Evolutionary conservation across 2,797 vertebrate species (phyloP).

Genomic region (Galago senegalensis): DNA sequence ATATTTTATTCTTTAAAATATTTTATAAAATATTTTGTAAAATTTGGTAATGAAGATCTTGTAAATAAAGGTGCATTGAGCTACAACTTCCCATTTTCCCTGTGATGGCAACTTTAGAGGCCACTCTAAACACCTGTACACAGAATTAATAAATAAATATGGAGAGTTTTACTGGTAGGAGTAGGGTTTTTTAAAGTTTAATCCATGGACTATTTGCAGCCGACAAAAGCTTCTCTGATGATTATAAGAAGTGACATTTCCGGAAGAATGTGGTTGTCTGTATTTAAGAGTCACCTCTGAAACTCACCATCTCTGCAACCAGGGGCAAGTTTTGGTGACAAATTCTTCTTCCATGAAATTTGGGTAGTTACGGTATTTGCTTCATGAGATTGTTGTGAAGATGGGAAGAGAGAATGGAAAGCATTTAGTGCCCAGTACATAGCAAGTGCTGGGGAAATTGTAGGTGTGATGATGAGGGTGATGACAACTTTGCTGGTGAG

Average conservation of each 20-base stretch:
- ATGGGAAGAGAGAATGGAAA: not conserved
- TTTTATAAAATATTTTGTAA: too few species aligned
- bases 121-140: too few species aligned
- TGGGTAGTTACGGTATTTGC: not conserved
- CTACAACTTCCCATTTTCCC: too few species aligned
- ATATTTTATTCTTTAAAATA: too few species aligned
- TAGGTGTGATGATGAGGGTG: not conserved
- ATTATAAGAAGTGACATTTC: not conserved
- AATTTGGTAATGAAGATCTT: too few species aligned
- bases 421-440: not conserved
- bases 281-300: not conserved
- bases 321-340: not conserved
- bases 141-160: not conserved
- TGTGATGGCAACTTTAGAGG: too few species aligned
- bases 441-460: not conserved
- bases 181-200: not conserved
- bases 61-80: too few species aligned
- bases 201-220: not conserved
- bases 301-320: not conserved
- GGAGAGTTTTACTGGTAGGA: slow-evolving; percentile 27
- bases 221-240: not conserved
- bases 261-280: not conserved
- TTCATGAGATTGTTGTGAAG: slow-evolving; percentile 20
- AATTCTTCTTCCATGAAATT: slow-evolving; percentile 29
- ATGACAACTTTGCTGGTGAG: not conserved